These are phyloP conservation scores for Paramormyrops hopkinsi DNA, from an alignment of 2,797 vertebrate genomes.

Conservation along the genomic window DNA sequence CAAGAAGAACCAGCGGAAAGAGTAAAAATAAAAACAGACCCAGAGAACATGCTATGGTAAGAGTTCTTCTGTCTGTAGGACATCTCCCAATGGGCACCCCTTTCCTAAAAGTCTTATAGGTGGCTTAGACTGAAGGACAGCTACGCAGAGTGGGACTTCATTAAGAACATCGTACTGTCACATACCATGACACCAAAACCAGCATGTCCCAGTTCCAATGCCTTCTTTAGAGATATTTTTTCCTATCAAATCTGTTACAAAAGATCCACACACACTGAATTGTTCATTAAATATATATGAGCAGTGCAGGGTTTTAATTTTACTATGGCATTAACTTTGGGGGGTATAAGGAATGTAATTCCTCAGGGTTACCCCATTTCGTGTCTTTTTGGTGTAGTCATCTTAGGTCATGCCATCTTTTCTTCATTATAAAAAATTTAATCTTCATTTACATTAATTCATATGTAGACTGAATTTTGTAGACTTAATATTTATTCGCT, in stretches of 20 bases:
- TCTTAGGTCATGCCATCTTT: neutral
- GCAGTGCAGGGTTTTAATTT: neutral
- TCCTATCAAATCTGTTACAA: neutral
- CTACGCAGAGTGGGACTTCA: neutral
- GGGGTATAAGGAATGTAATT: neutral
- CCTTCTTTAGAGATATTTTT: neutral
- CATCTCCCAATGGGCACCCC: neutral
- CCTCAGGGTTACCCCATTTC: neutral
- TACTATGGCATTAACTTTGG: neutral
- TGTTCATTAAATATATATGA: neutral
- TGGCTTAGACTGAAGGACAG: neutral
- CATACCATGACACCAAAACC: neutral
- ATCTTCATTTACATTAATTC: neutral
- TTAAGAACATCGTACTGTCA: neutral
- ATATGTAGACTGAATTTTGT: neutral
- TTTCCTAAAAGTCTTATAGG: neutral
- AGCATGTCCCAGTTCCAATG: neutral
- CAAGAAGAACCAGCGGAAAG: neutral
- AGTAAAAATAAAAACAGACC: neutral
- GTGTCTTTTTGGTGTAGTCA: neutral
- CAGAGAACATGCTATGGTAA: neutral
- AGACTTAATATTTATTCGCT: neutral
- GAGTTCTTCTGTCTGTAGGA: neutral
- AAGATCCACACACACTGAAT: neutral
- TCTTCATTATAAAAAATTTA: neutral